Evolutionary conservation across 2,888 invertebrate species (phyloP), one percentile per base, ranked within the genome.

Genomic region (Agrotis segetum): DNA sequence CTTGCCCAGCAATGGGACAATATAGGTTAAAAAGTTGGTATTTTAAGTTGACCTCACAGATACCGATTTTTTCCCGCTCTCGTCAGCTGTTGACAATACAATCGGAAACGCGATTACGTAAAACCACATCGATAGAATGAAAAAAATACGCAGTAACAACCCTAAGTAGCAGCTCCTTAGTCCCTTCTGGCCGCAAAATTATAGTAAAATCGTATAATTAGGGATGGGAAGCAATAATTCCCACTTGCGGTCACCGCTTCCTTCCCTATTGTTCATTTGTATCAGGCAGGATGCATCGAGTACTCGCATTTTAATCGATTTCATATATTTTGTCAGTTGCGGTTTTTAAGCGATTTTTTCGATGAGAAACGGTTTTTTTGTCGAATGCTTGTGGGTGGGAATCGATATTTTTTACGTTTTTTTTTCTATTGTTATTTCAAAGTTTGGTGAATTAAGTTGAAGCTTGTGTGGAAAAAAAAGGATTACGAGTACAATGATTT

Each of bases 131-230:
- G 17, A 52, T 13, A 61, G 3, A 44, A 60, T 17, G n/a, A 64
- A 67, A 65, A 55, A 56, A 29, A 40, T 14, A 47, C 14, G 3
- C 21, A 40, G 67, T 11, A 14, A 52, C 80, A 79, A 50, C 77
- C 80, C 81, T 82, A 78, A 79, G 70, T 77, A 81, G 74, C 73
- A 69, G 61, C 76, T 87, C 88, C 88, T 89, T 88, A 88, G 87
- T 85, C 87, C 79, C 72, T 80, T 79, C 70, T 85, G 80, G 90
- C 94, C 94, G 90, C 95, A 93, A 95, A 95, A 95, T 95, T 95
- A 95, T 91, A 92, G 92, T 92, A 90, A 92, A 92, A 92, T 92
- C 91, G 87, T 95, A 89, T 96, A 95, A 96, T 96, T 96, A 96
- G 89, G 94, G 93, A 90, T 87, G 91, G 87, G 89, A 56, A 56